Base-by-base conservation (phyloP, 2,888 invertebrate species). In the Rhingia campestris region DNA sequence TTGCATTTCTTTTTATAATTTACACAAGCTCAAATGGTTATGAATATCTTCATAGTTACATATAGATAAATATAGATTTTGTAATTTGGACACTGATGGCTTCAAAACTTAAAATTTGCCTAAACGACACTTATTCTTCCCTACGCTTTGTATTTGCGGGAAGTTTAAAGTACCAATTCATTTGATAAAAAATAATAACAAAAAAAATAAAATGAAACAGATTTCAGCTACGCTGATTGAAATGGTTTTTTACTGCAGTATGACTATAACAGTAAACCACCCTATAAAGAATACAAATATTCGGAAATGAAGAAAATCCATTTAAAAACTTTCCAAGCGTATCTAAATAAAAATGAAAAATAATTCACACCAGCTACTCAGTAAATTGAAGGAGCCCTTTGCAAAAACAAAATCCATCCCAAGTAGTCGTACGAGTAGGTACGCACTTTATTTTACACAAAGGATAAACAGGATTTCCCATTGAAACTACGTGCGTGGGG, bases 401-500 rank as follows among this genome's bases (percentile, higher is more conserved):
- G 53, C 61, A 76, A 76, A 76, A 22, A 22, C 22, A 56, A 47
- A 69, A 69, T 76, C 63, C 70, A 35, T 75, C 12, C 49, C 49
- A 22, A 22, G 22, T 2, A n/a, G 22, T 22, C 22, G 22, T 22
- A 22, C 2, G 22, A 22, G 6, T 45, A 63, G 56, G 56, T 56
- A 54, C 70, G 61, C 69, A 56, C 53, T 37, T 43, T 32, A 33
- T 51, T 76, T 59, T 77, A 77, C 49, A 70, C 22, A 63, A 77
- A 37, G 77, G 77, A 61, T 77, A 70, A 56, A 70, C 56, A 63
- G 77, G 77, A 77, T 70, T 77, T 22, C 22, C 49, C 56, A n/a
- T 35, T 1, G 54, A 77, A 70, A 77, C 63, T 70, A 77, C 70
- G 77, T 77, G 77, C 41, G 56, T 64, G 22, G 49, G 22, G 54